Conservation (phyloP, 2,797 vertebrate species). For the Mus caroli region DNA sequence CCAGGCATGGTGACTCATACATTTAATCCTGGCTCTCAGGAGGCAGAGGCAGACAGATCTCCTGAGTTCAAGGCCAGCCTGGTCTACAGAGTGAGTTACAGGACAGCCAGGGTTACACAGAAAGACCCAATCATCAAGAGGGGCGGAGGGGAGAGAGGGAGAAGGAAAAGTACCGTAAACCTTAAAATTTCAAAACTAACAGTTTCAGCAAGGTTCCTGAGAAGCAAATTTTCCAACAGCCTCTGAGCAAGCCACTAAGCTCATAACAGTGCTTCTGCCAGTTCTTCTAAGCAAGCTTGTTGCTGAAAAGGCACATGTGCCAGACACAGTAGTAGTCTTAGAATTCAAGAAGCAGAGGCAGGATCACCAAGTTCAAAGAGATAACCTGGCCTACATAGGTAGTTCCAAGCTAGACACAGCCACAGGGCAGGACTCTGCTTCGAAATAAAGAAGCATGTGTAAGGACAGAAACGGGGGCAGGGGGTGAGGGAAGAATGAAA, state of each 20-base stretch:
- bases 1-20: neutral
- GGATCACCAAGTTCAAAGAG: neutral
- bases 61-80: neutral
- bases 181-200: conserved; percentile 11
- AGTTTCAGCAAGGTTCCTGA: neutral
- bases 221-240: neutral
- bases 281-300: neutral
- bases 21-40: neutral
- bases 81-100: neutral
- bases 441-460: neutral
- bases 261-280: neutral
- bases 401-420: neutral
- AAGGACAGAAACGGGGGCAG: neutral
- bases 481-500: neutral
- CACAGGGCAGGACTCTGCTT: neutral
- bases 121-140: neutral
- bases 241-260: neutral
- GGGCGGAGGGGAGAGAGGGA: no score
- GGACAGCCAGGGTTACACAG: neutral
- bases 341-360: neutral
- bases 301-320: neutral
- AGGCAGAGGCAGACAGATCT: neutral
- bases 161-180: neutral
- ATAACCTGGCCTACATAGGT: neutral
- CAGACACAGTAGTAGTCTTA: neutral